phyloP scores from a whole-genome alignment of 2,888 invertebrate genomes.

The Cheiracanthium punctorium region DNA sequence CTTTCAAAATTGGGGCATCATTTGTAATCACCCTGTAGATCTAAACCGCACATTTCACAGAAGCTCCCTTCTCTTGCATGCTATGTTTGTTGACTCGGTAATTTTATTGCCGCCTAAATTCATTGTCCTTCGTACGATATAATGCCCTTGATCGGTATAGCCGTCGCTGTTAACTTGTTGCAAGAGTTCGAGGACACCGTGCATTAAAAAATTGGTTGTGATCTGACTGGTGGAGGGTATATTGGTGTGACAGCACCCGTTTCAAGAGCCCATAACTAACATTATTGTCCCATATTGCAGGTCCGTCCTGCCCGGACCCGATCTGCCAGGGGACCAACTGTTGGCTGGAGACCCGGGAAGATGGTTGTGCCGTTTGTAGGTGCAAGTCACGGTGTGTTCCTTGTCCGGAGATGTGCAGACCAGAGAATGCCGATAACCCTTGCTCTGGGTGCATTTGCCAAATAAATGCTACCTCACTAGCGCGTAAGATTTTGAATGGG shows the following conservation, averaged over 20 bases:
- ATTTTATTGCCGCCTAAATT: too few relatives aligned
- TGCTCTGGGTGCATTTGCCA: slow-evolving; percentile 66
- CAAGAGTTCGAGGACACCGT: too few relatives aligned
- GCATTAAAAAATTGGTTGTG: too few relatives aligned
- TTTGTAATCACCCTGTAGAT: too few relatives aligned
- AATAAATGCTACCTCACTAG: slow-evolving; percentile 42
- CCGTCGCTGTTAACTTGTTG: too few relatives aligned
- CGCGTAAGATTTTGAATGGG: slow-evolving; percentile 44
- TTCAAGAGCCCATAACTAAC: not conserved
- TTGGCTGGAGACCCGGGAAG: slow-evolving; percentile 62
- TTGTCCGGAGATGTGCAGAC: slow-evolving; percentile 57
- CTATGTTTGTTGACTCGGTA: too few relatives aligned
- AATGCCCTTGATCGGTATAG: too few relatives aligned
- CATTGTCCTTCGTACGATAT: too few relatives aligned
- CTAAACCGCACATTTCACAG: too few relatives aligned
- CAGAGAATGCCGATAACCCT: slow-evolving; percentile 57
- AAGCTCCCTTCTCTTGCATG: too few relatives aligned
- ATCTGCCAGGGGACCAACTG: slow-evolving; percentile 67
- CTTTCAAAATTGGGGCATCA: too few relatives aligned
- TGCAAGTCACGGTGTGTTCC: slow-evolving; percentile 67
- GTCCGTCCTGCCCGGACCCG: slow-evolving; percentile 57
- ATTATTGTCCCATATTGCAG: slow-evolving; percentile 35
- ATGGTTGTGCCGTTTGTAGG: slow-evolving; percentile 56
- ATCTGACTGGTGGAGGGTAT: not conserved
- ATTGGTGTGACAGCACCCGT: not conserved